phyloP scores from a whole-genome alignment of 2,113 vertebrate genomes.

The Vireo altiloquus region DNA sequence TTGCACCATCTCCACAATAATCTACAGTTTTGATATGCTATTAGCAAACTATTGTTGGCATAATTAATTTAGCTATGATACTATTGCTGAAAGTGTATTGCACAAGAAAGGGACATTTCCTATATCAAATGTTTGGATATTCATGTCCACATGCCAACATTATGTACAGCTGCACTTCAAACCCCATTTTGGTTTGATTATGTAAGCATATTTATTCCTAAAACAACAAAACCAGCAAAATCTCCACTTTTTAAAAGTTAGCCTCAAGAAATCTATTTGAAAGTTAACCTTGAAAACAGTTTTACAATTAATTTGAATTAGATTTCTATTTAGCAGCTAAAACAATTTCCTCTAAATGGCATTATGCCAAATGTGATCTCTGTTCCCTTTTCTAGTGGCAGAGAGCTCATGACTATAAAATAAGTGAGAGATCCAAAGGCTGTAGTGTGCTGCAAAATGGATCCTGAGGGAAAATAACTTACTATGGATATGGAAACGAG shows the following conservation, averaged over 20 bases:
- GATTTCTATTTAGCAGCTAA: neutral
- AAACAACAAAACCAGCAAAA: neutral
- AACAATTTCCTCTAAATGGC: neutral
- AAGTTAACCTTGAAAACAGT: neutral
- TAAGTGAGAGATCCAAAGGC: neutral
- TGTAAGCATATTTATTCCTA: neutral
- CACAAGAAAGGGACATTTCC: neutral
- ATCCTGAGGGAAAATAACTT: neutral
- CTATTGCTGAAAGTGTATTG: neutral
- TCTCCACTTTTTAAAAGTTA: neutral
- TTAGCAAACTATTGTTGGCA: neutral
- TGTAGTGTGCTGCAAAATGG: neutral
- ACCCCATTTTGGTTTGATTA: neutral
- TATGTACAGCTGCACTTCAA: neutral
- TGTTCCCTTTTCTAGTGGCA: neutral
- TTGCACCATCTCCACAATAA: neutral
- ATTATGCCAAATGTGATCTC: neutral
- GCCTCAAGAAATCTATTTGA: neutral
- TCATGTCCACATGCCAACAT: neutral
- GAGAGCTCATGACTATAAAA: neutral
- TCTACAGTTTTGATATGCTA: neutral
- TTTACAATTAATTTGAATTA: neutral
- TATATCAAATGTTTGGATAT: neutral
- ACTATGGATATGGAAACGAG: neutral
- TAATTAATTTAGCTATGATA: neutral